These are phyloP conservation scores for Virgularia gustaviana DNA, from an alignment of 92 coral and sea anemone genomes.

Conservation along the genomic window DNA sequence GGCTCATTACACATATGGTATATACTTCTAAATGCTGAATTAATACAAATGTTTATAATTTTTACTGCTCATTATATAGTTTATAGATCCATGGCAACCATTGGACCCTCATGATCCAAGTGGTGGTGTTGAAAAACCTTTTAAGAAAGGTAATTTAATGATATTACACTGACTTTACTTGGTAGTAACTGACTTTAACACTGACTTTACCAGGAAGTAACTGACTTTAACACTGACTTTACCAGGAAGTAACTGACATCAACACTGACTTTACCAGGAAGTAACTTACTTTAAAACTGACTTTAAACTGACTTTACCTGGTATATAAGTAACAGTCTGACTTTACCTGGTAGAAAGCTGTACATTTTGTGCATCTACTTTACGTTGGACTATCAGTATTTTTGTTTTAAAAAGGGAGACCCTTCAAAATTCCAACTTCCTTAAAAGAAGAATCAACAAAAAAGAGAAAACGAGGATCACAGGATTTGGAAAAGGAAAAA, in stretches of 20 bases:
- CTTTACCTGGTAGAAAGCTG: too few relatives aligned
- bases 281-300: background rate
- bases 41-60: background rate
- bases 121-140: constrained; percentile 56
- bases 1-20: background rate
- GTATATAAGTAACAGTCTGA: too few relatives aligned
- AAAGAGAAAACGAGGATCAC: constrained; percentile 73
- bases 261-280: background rate
- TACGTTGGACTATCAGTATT: too few relatives aligned
- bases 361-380: too few relatives aligned
- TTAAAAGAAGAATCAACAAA: constrained; percentile 47
- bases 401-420: constrained; percentile 56
- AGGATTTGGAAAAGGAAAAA: constrained; percentile 18
- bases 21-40: background rate
- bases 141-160: constrained; percentile 64
- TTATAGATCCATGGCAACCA: constrained; percentile 79
- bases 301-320: too few relatives aligned
- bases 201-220: background rate
- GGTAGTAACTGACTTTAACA: background rate
- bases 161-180: background rate
- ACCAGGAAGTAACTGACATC: background rate
- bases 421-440: constrained; percentile 75
- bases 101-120: constrained; percentile 77
- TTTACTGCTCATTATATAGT: constrained; percentile 33
- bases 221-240: background rate